Conservation (phyloP, 1,140 invertebrate species). For the Plectus sambesii region DNA sequence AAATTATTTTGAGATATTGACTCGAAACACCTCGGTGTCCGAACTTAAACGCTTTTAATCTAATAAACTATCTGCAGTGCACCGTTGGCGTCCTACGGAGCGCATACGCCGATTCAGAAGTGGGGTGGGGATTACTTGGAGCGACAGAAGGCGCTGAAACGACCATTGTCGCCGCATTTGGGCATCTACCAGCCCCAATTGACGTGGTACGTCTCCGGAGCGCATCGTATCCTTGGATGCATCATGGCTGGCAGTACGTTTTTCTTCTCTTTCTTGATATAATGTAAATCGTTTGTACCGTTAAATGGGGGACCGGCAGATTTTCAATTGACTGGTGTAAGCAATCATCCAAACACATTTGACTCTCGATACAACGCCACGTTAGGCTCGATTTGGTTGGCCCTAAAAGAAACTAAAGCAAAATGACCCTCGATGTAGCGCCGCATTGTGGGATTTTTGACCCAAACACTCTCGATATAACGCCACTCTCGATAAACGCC, state of each 20-base stretch:
- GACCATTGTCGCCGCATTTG: constrained; percentile 41
- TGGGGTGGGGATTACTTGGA: constrained; percentile 36
- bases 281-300: background rate
- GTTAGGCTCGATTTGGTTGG: too few relatives aligned
- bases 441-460: too few relatives aligned
- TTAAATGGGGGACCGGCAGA: background rate
- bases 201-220: constrained; percentile 41
- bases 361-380: too few relatives aligned
- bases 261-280: background rate
- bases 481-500: too few relatives aligned
- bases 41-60: too few relatives aligned
- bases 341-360: too few relatives aligned
- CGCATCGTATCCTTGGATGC: constrained; percentile 38
- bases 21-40: too few relatives aligned
- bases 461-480: too few relatives aligned
- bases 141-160: constrained; percentile 22
- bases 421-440: too few relatives aligned
- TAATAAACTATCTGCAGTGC: too few relatives aligned
- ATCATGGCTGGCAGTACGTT: constrained; percentile 36
- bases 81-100: constrained; percentile 11
- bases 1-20: too few relatives aligned
- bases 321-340: background rate
- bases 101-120: constrained; percentile 40
- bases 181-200: constrained; percentile 40
- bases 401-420: too few relatives aligned